Percentiles rank a stretch among this genome's conserved stretches.
These are phyloP conservation scores for Paramormyrops hopkinsi DNA, from an alignment of 2,797 vertebrate genomes.

Conservation along the genomic window DNA sequence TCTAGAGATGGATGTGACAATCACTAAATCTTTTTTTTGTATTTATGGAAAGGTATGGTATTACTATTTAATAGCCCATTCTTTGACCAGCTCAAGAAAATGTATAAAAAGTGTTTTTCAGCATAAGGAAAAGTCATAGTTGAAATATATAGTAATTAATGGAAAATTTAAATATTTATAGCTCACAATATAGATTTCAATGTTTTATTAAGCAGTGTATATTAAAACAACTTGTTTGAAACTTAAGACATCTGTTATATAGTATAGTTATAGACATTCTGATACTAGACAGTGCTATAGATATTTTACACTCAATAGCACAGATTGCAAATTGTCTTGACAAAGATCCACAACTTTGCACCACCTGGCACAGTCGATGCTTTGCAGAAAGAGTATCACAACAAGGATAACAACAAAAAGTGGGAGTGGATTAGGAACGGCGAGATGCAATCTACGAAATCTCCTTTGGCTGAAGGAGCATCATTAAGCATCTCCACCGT, in stretches of 20 bases:
- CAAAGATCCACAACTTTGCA: constrained; percentile 10
- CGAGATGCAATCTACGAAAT: neutral
- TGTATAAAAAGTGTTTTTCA: neutral
- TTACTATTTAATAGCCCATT: neutral
- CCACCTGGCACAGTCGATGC: neutral
- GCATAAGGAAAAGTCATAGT: neutral
- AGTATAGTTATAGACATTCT: neutral
- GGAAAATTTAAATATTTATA: neutral
- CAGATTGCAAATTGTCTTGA: constrained; percentile 8
- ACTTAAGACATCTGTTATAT: neutral
- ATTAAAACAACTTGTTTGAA: neutral
- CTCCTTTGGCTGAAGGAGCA: neutral
- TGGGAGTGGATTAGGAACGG: neutral
- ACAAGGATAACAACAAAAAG: neutral
- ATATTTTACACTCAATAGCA: constrained; percentile 1
- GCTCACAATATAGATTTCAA: neutral
- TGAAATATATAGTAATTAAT: constrained; percentile 3
- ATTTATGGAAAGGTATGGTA: neutral
- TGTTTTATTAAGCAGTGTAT: neutral
- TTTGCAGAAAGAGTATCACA: neutral
- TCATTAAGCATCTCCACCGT: neutral
- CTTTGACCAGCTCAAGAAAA: neutral
- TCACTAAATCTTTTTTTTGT: neutral
- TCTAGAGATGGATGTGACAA: neutral
- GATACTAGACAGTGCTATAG: neutral